Base-by-base conservation (phyloP, 2,888 invertebrate species). In the Branchipolynoe longqiensis region DNA sequence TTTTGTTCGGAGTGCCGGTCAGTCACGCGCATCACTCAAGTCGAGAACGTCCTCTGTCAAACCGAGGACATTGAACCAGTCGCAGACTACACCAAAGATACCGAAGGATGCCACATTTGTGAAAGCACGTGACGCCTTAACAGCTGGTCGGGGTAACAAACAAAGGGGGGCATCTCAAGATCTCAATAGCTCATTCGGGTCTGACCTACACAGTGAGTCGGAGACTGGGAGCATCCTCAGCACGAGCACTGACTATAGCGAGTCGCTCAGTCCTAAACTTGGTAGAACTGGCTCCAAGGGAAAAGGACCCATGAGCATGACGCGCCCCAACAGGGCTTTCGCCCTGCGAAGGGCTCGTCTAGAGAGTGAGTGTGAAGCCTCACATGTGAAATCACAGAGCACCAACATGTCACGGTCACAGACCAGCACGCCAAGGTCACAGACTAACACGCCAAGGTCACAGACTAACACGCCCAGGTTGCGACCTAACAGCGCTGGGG, bases 241-340 rank as follows among this genome's bases (percentile, higher is more conserved):
- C 87, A 87, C 89, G 28, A 95, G 95, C 88, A 95, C 95, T 54
- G 95, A 95, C 87, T 94, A 94, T 41, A 89, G 88, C 86, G 94
- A 94, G 88, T 87, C 87, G 83, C 78, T 64, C 48, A 87, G 85
- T 85, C 83, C 87, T 62, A 84, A 78, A 59, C 59, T 87, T 82
- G 88, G 90, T 62, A 90, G 91, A 54, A 82, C 36, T 58, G 90
- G 90, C n/a, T 90, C 92, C 62, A 91, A 90, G 78, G 91, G 92
- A 31, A 92, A 91, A 87, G 92, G 92, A 2, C 88, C 89, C 74
- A 92, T 92, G 83, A 88, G 90, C 38, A 94, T 91, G 90, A 91
- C 93, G 6, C 94, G 92, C 87, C 91, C 93, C 64, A 97, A 97
- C 92, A 95, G 97, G 88, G 96, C 96, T n/a, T 94, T 93, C 89